Evolutionary conservation across 2,113 vertebrate species (phyloP), one percentile per base, ranked within the genome.

Genomic region (Tychaedon coryphoeus): DNA sequence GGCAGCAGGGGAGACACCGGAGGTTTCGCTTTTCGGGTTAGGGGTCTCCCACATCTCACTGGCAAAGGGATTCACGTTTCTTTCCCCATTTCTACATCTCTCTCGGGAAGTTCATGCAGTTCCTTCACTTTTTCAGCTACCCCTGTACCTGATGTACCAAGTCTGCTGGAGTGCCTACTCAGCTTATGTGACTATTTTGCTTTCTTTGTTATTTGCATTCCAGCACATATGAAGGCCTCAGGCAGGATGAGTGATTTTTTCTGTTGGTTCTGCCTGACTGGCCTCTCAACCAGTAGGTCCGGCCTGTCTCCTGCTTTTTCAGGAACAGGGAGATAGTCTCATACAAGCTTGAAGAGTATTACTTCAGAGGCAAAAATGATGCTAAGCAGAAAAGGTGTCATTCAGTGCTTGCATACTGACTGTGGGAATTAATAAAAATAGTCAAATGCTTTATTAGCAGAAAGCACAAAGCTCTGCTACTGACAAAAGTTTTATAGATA

Each of bases 371-470:
- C 24, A 62, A 86, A 47, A 61, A 51, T 89, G 26, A 94, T 18
- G 74, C 80, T 90, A 86, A 97, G 51, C 51, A 57, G 69, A 79
- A 90, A 73, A 91, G 50, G 64, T 88, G 54, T 54, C 67, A 87
- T 73, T 78, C 40, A 38, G 51, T 11, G 90, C 19, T 50, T 45
- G 90, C 51, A 51, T 64, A 65, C 72, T 88, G 73, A 84, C 65
- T 43, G 54, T 70, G 83, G 57, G 67, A 83, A 89, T 96, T 90
- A 89, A 18, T 48, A 50, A 90, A 84, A 61, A 53, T 14, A 80
- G 47, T 50, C 74, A 66, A 70, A 82, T 2, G 2, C 33, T 82
- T 77, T 73, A 78, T 80, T 89, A 76, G 34, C 64, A 83, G 38
- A 86, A 90, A 92, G 83, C 45, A 66, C 60, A 81, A 50, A 69